Evolutionary conservation across 2,797 vertebrate species (phyloP), one percentile per base, ranked within the genome.

Genomic region (Hemibagrus guttatus): DNA sequence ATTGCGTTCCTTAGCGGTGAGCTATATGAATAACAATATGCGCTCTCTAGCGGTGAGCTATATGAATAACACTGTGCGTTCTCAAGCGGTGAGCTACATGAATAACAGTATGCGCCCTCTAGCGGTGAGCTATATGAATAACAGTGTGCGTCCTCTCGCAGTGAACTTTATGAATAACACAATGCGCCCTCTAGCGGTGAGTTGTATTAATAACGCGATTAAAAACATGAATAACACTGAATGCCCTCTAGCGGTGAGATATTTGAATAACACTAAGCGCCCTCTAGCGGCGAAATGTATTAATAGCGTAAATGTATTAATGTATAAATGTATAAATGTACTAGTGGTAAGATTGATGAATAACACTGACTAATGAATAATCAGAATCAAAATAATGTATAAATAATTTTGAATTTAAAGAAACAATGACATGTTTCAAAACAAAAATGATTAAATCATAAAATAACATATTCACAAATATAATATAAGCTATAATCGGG

Each of bases 101-200:
- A 66, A 66, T 17, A 16, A 66, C 28, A 66, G 2, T 12, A 13
- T 13, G 26, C 3, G 61, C 7, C 59, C 59, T n/a, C 59, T 61
- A 61, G 23, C 23, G 59, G n/a, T 31, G 5, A 63, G 5, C 4
- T 31, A 23, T 31, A 26, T n/a, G 17, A 46, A 17, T 13, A 16
- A 71, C n/a, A 49, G 21, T 1, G 76, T 16, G 78, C 86, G 88
- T 82, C 89, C 58, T 58, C 88, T 54, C 52, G 16, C 23, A 69
- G 56, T 14, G 7, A 56, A 2, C 56, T 21, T 6, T 21, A 21
- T 58, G 17, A 49, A 49, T 49, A 8, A 49, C 46, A 49, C 46
- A 1, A 0, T 8, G 46, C 7, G 54, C 23, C 59, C 59, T n/a
- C 61, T 61, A 63, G 61, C 23, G 61, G 75, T 17, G 64, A 35